Conservation (phyloP, 2,797 vertebrate species). For the Typhlichthys eigenmanni region DNA sequence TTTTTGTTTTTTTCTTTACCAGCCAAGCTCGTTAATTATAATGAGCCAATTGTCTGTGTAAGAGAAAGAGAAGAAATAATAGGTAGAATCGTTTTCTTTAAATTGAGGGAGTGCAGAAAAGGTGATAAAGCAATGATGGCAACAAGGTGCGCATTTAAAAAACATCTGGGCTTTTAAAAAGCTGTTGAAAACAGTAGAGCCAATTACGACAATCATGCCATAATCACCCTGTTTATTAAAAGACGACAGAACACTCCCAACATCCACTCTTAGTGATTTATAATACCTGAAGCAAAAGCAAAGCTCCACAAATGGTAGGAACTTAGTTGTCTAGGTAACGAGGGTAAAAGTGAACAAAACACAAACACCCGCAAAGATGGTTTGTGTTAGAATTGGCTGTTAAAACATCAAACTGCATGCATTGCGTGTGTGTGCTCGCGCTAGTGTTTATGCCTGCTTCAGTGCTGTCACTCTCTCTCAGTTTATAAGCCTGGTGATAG, state of each 20-base stretch:
- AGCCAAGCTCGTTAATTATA: constrained; percentile 20
- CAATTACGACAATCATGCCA: constrained; percentile 5
- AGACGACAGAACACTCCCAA: constrained; percentile 10
- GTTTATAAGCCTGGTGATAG: constrained; percentile 47
- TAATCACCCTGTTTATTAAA: constrained; percentile 34
- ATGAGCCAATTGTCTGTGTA: constrained; percentile 24
- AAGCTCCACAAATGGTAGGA: constrained; percentile 21
- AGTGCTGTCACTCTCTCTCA: constrained; percentile 31
- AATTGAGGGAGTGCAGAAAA: background rate
- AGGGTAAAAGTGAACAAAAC: background rate
- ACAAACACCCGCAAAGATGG: background rate
- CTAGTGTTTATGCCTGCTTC: constrained; percentile 2
- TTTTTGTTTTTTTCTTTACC: constrained; percentile 18
- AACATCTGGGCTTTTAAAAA: background rate
- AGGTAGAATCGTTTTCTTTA: background rate
- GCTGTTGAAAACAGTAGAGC: constrained; percentile 1
- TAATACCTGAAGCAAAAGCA: constrained; percentile 24
- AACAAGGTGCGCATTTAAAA: constrained; percentile 4
- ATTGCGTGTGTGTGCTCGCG: constrained; percentile 5
- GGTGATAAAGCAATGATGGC: constrained; percentile 3
- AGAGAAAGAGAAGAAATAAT: background rate
- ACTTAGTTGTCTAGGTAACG: constrained; percentile 53
- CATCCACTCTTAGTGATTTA: constrained; percentile 10
- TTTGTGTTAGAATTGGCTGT: background rate
- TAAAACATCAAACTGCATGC: too few species aligned